Conservation (phyloP, 2,113 vertebrate genomes). For the Neotragus pygmaeus region DNA sequence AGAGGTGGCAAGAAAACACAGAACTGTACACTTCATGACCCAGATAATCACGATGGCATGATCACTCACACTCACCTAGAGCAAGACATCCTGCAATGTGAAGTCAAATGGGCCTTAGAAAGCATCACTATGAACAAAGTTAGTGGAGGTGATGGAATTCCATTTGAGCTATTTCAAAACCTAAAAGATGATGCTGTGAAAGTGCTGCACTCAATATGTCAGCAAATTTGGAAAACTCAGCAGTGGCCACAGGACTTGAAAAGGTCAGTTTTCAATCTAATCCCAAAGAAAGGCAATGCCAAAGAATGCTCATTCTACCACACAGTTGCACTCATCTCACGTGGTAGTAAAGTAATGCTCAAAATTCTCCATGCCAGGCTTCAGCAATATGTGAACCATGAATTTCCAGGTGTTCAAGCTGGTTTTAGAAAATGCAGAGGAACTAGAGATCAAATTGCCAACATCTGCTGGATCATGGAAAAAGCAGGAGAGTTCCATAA, state of each 20-base stretch:
- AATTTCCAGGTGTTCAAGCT: neutral
- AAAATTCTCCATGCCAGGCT: neutral
- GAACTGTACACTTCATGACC: neutral
- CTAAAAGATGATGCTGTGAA: neutral
- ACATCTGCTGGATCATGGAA: accelerated
- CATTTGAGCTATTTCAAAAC: neutral
- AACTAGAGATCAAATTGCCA: neutral
- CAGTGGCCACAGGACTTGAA: neutral
- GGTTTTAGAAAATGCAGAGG: neutral
- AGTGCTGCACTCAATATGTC: neutral
- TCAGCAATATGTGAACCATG: neutral
- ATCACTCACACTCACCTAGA: neutral
- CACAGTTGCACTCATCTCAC: neutral
- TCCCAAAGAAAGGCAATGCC: neutral
- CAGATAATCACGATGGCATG: neutral
- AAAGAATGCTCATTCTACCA: neutral
- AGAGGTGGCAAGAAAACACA: neutral
- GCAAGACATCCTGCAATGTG: neutral
- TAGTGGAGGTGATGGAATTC: neutral
- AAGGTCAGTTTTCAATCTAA: neutral
- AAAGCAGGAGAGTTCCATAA: neutral
- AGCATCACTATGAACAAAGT: neutral
- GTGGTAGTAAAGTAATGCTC: neutral
- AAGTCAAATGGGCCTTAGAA: neutral
- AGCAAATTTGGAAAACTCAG: neutral